Evolutionary conservation across 2,888 invertebrate species (phyloP).

Genomic region (Phortica okadai): DNA sequence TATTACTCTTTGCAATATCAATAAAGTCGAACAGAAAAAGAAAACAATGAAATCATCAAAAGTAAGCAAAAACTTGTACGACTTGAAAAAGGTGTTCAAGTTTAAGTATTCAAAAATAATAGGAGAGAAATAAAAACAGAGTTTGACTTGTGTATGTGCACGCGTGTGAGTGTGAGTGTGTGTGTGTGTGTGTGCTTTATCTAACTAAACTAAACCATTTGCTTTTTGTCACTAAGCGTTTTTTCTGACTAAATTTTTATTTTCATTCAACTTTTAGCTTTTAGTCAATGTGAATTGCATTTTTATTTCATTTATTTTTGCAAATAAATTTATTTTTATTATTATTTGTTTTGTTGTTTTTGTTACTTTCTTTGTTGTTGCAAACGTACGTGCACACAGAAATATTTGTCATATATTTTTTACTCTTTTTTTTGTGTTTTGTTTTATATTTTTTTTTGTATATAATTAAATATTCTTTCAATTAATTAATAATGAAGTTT

Average conservation of each 20-base stretch:
- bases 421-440: slow-evolving; percentile 22
- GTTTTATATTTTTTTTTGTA: slow-evolving; percentile 17
- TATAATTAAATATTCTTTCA: slow-evolving; percentile 31
- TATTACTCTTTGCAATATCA: too few species aligned
- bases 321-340: neutral
- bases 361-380: slow-evolving; percentile 12
- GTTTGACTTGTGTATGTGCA: neutral
- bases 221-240: neutral
- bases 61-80: too few species aligned
- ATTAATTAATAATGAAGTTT: slow-evolving; percentile 45
- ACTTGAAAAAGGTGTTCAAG: too few species aligned
- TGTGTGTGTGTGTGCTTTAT: neutral
- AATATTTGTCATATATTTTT: slow-evolving; percentile 2
- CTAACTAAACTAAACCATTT: neutral
- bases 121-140: too few species aligned
- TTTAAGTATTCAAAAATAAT: too few species aligned
- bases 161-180: neutral
- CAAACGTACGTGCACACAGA: slow-evolving; percentile 11
- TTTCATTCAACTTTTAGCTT: slow-evolving; percentile 42
- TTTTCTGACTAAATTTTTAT: slow-evolving; percentile 35
- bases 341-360: neutral
- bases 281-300: slow-evolving; percentile 12
- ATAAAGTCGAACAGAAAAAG: too few species aligned
- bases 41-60: too few species aligned
- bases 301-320: slow-evolving; percentile 5